phyloP scores from a whole-genome alignment of 2,888 invertebrate genomes.

The Heliconius sara region DNA sequence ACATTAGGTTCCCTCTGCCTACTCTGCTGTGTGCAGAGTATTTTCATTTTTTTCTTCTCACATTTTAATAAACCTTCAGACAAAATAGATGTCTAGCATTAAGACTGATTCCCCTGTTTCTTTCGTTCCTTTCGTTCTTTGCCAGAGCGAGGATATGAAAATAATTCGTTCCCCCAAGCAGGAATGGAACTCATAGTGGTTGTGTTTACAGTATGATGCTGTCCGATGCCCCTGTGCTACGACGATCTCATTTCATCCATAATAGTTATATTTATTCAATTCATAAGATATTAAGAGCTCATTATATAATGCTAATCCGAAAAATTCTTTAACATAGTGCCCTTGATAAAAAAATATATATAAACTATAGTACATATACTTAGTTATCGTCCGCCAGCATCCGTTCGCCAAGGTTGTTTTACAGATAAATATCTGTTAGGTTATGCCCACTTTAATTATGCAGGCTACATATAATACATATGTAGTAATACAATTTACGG shows the following conservation, averaged over 20 bases:
- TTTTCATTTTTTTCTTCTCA: too few species aligned
- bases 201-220: not conserved
- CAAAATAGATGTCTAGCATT: too few species aligned
- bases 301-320: conserved; percentile 26
- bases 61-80: too few species aligned
- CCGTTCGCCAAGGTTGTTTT: conserved; percentile 44
- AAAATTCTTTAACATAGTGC: conserved; percentile 34
- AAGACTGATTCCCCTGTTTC: too few species aligned
- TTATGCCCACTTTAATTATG: conserved; percentile 14
- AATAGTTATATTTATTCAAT: too few species aligned
- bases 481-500: not conserved
- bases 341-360: conserved; percentile 47
- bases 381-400: conserved; percentile 54
- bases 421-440: conserved; percentile 62
- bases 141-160: too few species aligned
- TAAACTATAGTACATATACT: conserved; percentile 53
- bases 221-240: too few species aligned
- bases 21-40: too few species aligned
- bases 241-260: too few species aligned
- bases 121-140: too few species aligned
- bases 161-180: too few species aligned
- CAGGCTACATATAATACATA: conserved; percentile 40
- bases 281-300: not conserved
- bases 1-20: too few species aligned
- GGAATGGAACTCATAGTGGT: not conserved